A percentile compares a stretch with the other conserved stretches of the same genome.
phyloP scores from a whole-genome alignment of 2,113 vertebrate genomes.

The Sceloporus undulatus region DNA sequence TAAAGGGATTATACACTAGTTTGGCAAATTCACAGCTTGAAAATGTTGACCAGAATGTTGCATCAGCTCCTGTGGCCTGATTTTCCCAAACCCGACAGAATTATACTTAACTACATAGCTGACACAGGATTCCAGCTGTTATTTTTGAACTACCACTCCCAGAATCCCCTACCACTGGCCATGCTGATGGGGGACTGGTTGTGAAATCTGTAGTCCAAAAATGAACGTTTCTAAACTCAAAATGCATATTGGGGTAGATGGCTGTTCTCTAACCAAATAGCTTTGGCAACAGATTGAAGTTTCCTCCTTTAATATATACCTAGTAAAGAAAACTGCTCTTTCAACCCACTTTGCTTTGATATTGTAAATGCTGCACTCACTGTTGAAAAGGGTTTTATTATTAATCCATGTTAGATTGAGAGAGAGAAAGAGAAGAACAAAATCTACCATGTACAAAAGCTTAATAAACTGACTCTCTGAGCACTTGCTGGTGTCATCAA shows the following conservation, averaged over 20 bases:
- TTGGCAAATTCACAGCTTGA: no score
- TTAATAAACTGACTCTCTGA: background rate
- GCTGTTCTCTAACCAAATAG: background rate
- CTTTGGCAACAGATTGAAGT: background rate
- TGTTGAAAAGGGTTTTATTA: conserved; percentile 25
- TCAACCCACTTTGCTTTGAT: background rate
- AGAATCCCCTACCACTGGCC: background rate
- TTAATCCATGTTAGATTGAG: conserved; percentile 7
- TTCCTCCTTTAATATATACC: background rate
- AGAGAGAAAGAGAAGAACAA: conserved; percentile 22
- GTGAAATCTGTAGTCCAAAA: background rate
- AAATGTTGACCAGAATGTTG: no score
- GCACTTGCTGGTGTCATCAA: conserved; percentile 1
- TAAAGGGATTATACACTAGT: background rate
- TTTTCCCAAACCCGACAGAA: no score
- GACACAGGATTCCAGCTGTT: no score
- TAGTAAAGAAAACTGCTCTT: background rate
- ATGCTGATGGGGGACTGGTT: background rate
- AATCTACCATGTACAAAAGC: background rate
- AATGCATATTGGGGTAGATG: no score
- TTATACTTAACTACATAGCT: no score
- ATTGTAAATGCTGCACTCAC: background rate
- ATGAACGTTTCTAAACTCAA: background rate
- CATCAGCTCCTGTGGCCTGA: no score
- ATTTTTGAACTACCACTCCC: background rate